phyloP scores from a whole-genome alignment of 2,888 invertebrate species.

The Emmelina monodactyla region DNA sequence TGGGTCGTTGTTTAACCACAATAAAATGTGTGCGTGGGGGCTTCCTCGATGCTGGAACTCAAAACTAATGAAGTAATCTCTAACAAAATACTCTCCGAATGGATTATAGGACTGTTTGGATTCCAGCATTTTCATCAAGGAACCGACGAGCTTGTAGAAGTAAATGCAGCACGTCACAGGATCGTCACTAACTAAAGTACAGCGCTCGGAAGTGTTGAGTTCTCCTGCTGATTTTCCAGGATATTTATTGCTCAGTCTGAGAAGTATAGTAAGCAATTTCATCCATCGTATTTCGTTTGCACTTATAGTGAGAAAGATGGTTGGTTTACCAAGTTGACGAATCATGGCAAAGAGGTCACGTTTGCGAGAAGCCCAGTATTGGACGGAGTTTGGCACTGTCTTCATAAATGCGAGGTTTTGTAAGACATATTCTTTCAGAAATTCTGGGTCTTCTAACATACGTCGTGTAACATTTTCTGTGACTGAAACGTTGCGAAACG shows the following conservation, averaged over 20 bases:
- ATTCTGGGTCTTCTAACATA: too few species aligned
- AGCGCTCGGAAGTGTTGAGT: slow-evolving; percentile 18
- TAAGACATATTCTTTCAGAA: too few species aligned
- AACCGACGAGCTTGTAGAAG: slow-evolving; percentile 23
- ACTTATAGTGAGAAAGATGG: slow-evolving; percentile 18
- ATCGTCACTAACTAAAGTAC: slow-evolving; percentile 20
- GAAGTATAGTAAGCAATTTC: slow-evolving; percentile 24
- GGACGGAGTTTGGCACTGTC: too few species aligned
- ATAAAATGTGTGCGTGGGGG: too few species aligned
- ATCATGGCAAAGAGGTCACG: too few species aligned
- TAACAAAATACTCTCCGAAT: slow-evolving; percentile 23
- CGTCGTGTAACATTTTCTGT: too few species aligned
- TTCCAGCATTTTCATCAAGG: slow-evolving; percentile 21
- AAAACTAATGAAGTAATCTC: slow-evolving; percentile 24
- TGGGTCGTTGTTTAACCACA: too few species aligned
- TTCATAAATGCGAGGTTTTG: too few species aligned
- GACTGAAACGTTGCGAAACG: too few species aligned
- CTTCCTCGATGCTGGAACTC: too few species aligned
- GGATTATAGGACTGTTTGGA: slow-evolving; percentile 22
- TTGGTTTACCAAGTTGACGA: too few species aligned
- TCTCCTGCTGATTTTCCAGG: slow-evolving; percentile 18
- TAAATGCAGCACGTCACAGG: slow-evolving; percentile 26
- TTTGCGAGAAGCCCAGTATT: too few species aligned
- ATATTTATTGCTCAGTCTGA: slow-evolving; percentile 23
- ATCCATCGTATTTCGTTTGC: slow-evolving; percentile 36